Conservation (phyloP, 2,888 invertebrate species). For the Syrphus vitripennis region DNA sequence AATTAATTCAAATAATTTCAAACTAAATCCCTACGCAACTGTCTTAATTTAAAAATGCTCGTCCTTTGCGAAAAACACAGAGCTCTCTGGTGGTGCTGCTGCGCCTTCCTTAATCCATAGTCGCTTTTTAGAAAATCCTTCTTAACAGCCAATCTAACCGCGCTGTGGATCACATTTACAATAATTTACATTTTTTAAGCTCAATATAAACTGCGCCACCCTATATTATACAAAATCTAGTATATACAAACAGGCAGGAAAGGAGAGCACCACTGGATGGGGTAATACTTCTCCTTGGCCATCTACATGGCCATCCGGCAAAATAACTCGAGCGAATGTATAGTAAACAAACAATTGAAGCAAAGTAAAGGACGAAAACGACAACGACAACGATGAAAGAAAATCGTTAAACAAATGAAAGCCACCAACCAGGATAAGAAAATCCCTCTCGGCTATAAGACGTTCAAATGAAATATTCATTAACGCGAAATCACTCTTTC, state of each 20-base stretch:
- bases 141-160: slow-evolving; percentile 74
- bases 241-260: background rate
- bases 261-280: background rate
- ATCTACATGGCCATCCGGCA: slow-evolving; percentile 68
- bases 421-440: slow-evolving; percentile 59
- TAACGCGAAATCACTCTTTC: slow-evolving; percentile 73
- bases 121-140: slow-evolving; percentile 72
- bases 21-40: slow-evolving; percentile 73
- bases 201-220: slow-evolving; percentile 69
- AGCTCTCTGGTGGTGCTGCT: background rate
- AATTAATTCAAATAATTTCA: slow-evolving; percentile 75
- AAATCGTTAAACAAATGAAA: slow-evolving; percentile 71
- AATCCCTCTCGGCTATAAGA: slow-evolving; percentile 69
- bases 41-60: slow-evolving; percentile 73
- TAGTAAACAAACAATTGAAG: slow-evolving; percentile 68
- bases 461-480: slow-evolving; percentile 77
- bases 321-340: slow-evolving; percentile 67
- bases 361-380: slow-evolving; percentile 33
- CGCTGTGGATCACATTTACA: slow-evolving; percentile 75
- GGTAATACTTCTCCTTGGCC: slow-evolving; percentile 32
- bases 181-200: slow-evolving; percentile 77
- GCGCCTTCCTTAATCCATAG: slow-evolving; percentile 62
- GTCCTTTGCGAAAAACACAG: slow-evolving; percentile 8
- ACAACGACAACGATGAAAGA: slow-evolving; percentile 51
- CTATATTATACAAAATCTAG: slow-evolving; percentile 45